Evolutionary conservation across 2,888 invertebrate species (phyloP).

Genomic region (Heliconius erato): DNA sequence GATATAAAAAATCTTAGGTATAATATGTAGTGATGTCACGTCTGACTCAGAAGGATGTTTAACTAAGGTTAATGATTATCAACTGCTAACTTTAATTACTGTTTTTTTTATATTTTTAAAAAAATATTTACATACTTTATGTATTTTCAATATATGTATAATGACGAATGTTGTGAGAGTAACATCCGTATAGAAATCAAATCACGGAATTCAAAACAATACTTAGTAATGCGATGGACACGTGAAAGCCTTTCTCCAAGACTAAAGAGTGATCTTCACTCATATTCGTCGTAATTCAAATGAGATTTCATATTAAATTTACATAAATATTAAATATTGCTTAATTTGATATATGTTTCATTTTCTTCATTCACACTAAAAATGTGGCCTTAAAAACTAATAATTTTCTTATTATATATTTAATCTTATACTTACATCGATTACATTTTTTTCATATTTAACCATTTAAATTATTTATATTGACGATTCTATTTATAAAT

Average conservation of each 20-base stretch:
- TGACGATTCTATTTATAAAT: neutral
- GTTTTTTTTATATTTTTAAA: neutral
- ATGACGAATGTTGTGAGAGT: too few relatives aligned
- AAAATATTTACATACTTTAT: neutral
- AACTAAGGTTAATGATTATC: neutral
- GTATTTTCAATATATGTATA: too few relatives aligned
- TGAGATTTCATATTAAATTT: slow-evolving; percentile 20
- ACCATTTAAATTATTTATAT: too few relatives aligned
- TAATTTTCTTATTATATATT: too few relatives aligned
- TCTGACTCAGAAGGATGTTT: slow-evolving; percentile 43
- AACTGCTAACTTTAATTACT: neutral
- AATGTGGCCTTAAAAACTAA: too few relatives aligned
- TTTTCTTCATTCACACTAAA: too few relatives aligned
- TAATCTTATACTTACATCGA: too few relatives aligned
- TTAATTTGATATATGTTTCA: neutral
- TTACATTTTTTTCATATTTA: too few relatives aligned
- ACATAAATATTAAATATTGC: slow-evolving; percentile 12
- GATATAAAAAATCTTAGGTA: too few relatives aligned
- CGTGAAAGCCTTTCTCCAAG: slow-evolving; percentile 26
- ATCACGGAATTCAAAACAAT: slow-evolving; percentile 20
- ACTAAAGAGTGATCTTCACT: neutral
- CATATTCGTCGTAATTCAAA: slow-evolving; percentile 20
- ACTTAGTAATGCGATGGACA: neutral
- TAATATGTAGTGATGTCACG: slow-evolving; percentile 40
- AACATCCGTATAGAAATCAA: slow-evolving; percentile 8